Evolutionary conservation across 2,113 vertebrate species (phyloP), one percentile per base, ranked within the genome.

Genomic region (Vireo altiloquus): DNA sequence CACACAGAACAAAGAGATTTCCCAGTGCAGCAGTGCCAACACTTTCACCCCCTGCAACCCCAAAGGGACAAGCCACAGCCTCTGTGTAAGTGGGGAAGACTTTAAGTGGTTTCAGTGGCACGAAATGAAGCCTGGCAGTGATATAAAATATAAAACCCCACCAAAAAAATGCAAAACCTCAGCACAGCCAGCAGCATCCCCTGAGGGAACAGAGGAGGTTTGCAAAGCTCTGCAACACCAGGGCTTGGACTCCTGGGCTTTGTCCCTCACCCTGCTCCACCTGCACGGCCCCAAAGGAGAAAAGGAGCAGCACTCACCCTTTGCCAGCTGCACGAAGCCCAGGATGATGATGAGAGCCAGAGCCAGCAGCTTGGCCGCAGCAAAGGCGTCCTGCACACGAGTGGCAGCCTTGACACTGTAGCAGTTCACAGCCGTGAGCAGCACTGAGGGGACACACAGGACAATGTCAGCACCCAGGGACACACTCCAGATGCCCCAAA

Each of bases 341-440:
- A 99, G 98, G 68, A 99, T 97, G 97, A 99, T 99, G 98, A 99
- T 99, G 53, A 99, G 95, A 14, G 94, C 96, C 42, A 99, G 98
- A 0, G 99, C 99, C 54, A 99, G 96, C 30, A 99, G 98, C 66
- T 99, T 99, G 44, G 99, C 99, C 0, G 98, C 99, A 0, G 99
- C 99, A 1, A 99, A 99, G 95, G 98, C 98, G 11, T 99, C 99
- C 97, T 99, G 99, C 15, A 99, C 99, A 2, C 99, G 98, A 9
- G 99, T 99, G 35, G 99, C 99, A 0, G 99, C 99, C 78, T 98
- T 99, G 94, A 99, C 99, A 1, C 99, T 99, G 98, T 99, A 99
- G 94, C 99, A 99, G 97, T 99, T 99, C 61, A 99, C 98, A 0
- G 99, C 98, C 0, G 99, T 99, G 90, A 99, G 97, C 71, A 99